Evolutionary conservation across 2,113 vertebrate species (phyloP).

Genomic region (Oryzias javanicus): DNA sequence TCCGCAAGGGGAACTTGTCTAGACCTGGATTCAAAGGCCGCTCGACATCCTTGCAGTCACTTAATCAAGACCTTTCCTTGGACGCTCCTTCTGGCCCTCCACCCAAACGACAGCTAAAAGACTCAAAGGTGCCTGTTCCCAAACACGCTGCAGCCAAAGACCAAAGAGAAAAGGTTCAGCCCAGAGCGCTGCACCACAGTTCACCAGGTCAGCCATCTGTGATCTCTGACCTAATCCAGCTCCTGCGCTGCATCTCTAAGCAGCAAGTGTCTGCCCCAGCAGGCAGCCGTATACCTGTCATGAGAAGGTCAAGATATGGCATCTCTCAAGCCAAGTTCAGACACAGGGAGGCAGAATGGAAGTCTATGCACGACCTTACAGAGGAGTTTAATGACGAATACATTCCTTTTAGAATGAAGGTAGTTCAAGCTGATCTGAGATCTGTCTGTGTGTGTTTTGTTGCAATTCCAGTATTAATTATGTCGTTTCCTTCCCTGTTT

Average conservation of each 20-base stretch:
- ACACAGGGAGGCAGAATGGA: constrained; percentile 45
- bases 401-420: constrained; percentile 67
- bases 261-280: constrained; percentile 42
- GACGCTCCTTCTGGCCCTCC: constrained; percentile 30
- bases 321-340: constrained; percentile 16
- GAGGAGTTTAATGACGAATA: constrained; percentile 78
- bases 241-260: constrained; percentile 63
- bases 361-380: constrained; percentile 67
- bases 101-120: constrained; percentile 31
- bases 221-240: constrained; percentile 67
- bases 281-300: constrained; percentile 72
- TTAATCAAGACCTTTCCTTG: constrained; percentile 52
- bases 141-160: constrained; percentile 18
- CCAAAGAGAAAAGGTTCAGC: constrained; percentile 33
- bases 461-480: neutral
- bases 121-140: constrained; percentile 22
- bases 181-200: constrained; percentile 16
- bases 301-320: constrained; percentile 32
- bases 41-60: constrained; percentile 64
- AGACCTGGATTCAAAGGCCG: constrained; percentile 39
- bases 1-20: constrained; percentile 41
- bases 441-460: neutral
- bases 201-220: constrained; percentile 52
- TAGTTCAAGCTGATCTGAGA: constrained; percentile 49
- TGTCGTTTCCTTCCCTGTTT: constrained; percentile 14